phyloP scores from a whole-genome alignment of 2,113 vertebrate species.

The Piaya cayana region DNA sequence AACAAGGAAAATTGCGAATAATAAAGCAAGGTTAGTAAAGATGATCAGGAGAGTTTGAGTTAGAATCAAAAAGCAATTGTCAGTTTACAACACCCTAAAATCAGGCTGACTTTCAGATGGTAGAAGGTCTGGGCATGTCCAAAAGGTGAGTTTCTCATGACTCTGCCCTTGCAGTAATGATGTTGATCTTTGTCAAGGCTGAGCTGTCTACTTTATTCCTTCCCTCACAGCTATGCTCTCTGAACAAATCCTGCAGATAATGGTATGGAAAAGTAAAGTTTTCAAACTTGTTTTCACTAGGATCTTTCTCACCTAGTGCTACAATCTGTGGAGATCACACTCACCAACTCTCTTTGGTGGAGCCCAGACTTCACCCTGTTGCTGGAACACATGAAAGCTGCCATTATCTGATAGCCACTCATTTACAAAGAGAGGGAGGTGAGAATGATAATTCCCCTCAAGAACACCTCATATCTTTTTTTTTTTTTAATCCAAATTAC shows the following conservation, averaged over 20 bases:
- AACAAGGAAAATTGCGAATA: accelerated
- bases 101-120: neutral
- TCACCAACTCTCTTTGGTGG: neutral
- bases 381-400: neutral
- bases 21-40: neutral
- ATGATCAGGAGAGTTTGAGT: neutral
- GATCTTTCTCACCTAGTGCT: neutral
- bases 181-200: neutral
- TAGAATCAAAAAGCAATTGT: neutral
- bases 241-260: neutral
- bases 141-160: neutral
- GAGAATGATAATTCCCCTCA: neutral
- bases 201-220: neutral
- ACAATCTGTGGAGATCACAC: neutral
- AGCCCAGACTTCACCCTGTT: neutral
- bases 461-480: neutral
- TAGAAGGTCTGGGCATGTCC: neutral
- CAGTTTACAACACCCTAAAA: neutral
- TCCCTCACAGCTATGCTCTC: neutral
- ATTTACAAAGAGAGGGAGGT: neutral
- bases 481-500: neutral
- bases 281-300: neutral
- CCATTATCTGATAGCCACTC: neutral
- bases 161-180: neutral
- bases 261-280: neutral